phyloP scores from a whole-genome alignment of 2,113 vertebrate species.

The Callaeas wilsoni region DNA sequence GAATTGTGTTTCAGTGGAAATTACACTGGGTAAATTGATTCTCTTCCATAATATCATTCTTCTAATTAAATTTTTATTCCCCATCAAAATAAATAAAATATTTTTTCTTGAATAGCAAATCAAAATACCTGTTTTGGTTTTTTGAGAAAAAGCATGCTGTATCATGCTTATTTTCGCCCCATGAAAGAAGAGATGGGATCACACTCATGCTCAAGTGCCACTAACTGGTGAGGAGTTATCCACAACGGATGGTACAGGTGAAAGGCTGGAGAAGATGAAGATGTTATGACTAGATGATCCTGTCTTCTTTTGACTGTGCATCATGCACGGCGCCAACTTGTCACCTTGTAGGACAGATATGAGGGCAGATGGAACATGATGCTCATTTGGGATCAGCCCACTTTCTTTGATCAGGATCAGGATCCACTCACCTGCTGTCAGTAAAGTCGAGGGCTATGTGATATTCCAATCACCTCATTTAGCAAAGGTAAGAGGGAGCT shows the following conservation, averaged over 20 bases:
- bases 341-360: background rate
- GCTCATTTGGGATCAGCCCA: background rate
- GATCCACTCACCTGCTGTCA: background rate
- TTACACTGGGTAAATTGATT: background rate
- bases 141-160: background rate
- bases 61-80: background rate
- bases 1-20: background rate
- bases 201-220: background rate
- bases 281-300: background rate
- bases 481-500: background rate
- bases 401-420: background rate
- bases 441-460: background rate
- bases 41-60: background rate
- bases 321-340: background rate
- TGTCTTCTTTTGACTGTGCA: background rate
- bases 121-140: background rate
- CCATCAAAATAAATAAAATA: background rate
- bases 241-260: background rate
- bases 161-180: background rate
- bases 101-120: background rate
- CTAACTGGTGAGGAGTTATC: background rate
- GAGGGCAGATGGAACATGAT: background rate
- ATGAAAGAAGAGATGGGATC: background rate
- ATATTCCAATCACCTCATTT: background rate
- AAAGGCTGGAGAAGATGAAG: background rate